Evolutionary conservation across 2,113 vertebrate genomes (phyloP).

Genomic region (Limanda limanda): DNA sequence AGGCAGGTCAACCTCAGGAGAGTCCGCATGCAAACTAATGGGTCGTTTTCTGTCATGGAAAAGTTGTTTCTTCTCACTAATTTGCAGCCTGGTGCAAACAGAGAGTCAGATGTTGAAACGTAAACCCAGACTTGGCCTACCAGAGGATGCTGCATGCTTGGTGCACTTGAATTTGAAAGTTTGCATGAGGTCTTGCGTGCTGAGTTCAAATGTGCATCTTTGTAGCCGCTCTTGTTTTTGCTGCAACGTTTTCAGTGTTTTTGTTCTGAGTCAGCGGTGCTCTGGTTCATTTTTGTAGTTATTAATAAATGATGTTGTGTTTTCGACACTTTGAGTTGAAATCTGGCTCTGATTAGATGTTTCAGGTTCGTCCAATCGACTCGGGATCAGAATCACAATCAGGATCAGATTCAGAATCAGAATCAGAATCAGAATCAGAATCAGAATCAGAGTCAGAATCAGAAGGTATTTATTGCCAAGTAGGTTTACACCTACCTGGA

Average conservation of each 20-base stretch:
- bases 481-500: no score
- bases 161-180: background rate
- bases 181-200: no score
- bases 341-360: slow-evolving; percentile 34
- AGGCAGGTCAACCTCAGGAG: slow-evolving; percentile 48
- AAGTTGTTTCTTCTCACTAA: background rate
- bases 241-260: background rate
- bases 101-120: background rate
- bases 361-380: slow-evolving; percentile 17
- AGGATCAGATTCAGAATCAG: no score
- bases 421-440: no score
- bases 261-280: background rate
- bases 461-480: no score
- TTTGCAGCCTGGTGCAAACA: background rate
- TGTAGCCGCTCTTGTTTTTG: background rate
- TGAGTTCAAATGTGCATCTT: background rate
- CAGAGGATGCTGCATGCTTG: background rate
- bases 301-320: slow-evolving; percentile 35
- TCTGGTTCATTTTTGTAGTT: slow-evolving; percentile 10
- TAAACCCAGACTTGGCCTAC: background rate
- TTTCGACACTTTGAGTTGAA: slow-evolving; percentile 18
- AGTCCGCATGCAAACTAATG: slow-evolving; percentile 6
- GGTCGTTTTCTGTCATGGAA: background rate
- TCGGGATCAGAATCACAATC: no score
- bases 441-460: no score